phyloP scores from a whole-genome alignment of 1,140 invertebrate genomes.

The Thrips palmi region DNA sequence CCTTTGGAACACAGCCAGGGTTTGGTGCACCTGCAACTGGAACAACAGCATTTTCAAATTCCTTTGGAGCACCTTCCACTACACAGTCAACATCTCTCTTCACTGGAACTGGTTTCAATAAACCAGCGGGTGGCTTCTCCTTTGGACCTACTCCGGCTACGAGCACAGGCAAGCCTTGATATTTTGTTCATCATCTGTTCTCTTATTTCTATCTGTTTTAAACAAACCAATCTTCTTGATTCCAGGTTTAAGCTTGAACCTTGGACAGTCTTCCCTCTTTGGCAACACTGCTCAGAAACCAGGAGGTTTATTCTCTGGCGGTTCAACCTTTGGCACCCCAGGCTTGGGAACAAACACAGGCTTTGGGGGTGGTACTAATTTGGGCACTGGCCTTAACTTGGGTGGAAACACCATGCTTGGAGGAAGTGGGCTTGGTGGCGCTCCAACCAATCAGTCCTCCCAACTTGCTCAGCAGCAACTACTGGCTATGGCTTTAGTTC shows the following conservation, averaged over 20 bases:
- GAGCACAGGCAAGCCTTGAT: constrained; percentile 21
- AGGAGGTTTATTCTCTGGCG: too few species aligned
- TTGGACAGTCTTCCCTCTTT: too few species aligned
- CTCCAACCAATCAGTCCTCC: constrained; percentile 11
- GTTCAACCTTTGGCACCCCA: too few species aligned
- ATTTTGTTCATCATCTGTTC: too few species aligned
- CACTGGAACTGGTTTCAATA: constrained; percentile 24
- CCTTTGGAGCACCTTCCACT: constrained; percentile 25
- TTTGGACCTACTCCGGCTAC: constrained; percentile 30
- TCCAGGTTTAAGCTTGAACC: too few species aligned
- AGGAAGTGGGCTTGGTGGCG: constrained; percentile 19
- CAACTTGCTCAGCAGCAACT: constrained; percentile 40
- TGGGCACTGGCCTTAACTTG: constrained; percentile 23
- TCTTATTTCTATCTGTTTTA: too few species aligned
- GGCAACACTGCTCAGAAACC: too few species aligned
- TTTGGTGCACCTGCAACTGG: constrained; percentile 28
- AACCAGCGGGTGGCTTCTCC: constrained; percentile 24
- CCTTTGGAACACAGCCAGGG: constrained; percentile 16
- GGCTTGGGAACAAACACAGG: constrained; percentile 19
- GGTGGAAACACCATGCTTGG: constrained; percentile 27
- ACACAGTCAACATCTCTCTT: constrained; percentile 28
- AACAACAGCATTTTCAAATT: constrained; percentile 27
- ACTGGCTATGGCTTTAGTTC: constrained; percentile 43
- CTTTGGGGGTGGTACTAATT: constrained; percentile 20
- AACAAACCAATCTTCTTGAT: too few species aligned